A percentile compares a stretch with the other conserved stretches of the same genome.
phyloP scores from a whole-genome alignment of 2,113 vertebrate species.

The Tapirus terrestris region DNA sequence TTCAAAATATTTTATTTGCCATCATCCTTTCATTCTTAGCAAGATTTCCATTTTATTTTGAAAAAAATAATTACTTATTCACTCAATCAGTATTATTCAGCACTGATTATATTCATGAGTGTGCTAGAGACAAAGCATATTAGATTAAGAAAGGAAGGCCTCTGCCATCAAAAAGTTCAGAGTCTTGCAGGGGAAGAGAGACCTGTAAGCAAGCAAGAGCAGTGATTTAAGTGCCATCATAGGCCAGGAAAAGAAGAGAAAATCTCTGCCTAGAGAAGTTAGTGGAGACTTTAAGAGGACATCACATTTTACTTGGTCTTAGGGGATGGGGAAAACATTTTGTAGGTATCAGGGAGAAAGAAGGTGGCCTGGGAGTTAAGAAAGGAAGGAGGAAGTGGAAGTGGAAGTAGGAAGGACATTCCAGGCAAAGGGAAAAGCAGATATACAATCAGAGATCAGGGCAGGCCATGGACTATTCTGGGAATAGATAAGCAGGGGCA shows the following conservation, averaged over 20 bases:
- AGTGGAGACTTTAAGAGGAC: background rate
- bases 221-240: background rate
- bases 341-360: background rate
- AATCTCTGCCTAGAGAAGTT: background rate
- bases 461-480: background rate
- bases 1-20: background rate
- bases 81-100: background rate
- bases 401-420: background rate
- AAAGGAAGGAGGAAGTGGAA: background rate
- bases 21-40: background rate
- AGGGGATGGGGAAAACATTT: background rate
- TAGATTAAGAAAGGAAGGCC: background rate
- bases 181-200: background rate
- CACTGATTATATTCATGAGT: background rate
- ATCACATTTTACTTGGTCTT: background rate
- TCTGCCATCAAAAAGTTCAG: background rate
- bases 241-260: background rate
- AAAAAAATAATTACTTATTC: background rate
- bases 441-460: background rate
- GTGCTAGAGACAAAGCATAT: background rate
- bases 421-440: background rate
- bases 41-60: conserved; percentile 12
- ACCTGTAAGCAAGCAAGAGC: background rate
- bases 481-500: background rate
- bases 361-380: background rate